phyloP scores from a whole-genome alignment of 2,888 invertebrate genomes.

The Caenorhabditis wallacei region DNA sequence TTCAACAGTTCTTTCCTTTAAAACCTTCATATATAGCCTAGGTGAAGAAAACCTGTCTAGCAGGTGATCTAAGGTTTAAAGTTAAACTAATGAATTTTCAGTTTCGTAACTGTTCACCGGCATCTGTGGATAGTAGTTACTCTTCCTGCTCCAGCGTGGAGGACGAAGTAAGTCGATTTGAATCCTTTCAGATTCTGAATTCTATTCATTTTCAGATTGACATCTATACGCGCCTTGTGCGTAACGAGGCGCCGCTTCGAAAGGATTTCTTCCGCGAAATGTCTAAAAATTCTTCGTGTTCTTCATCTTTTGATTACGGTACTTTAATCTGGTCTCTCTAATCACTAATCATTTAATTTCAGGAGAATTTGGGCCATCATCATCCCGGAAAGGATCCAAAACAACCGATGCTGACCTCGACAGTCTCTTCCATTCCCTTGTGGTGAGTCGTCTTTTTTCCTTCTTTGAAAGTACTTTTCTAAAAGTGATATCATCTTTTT shows the following conservation, averaged over 20 bases:
- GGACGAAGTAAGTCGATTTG: slow-evolving; percentile 36
- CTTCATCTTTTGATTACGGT: slow-evolving; percentile 56
- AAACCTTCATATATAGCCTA: not conserved
- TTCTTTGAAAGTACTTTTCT: not conserved
- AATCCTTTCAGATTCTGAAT: not conserved
- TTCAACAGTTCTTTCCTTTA: slow-evolving; percentile 12
- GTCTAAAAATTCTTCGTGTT: slow-evolving; percentile 50
- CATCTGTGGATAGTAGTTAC: slow-evolving; percentile 43
- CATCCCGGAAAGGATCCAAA: slow-evolving; percentile 54
- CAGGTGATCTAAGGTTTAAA: slow-evolving; percentile 21
- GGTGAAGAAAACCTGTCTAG: not conserved
- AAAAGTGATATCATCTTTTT: slow-evolving; percentile 8
- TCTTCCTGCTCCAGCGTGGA: slow-evolving; percentile 50
- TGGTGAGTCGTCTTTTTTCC: slow-evolving; percentile 35
- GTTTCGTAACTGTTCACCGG: slow-evolving; percentile 28
- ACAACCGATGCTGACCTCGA: slow-evolving; percentile 55
- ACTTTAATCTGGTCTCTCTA: too few relatives aligned
- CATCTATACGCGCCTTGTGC: slow-evolving; percentile 48
- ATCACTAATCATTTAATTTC: too few relatives aligned
- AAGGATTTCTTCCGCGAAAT: slow-evolving; percentile 54
- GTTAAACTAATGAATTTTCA: slow-evolving; percentile 13
- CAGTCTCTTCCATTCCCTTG: slow-evolving; percentile 38
- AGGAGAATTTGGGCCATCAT: slow-evolving; percentile 41
- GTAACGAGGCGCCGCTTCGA: slow-evolving; percentile 48
- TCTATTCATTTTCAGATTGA: slow-evolving; percentile 27